Base-by-base conservation (phyloP, 2,888 invertebrate genomes). In the Lepas anatifera region DNA sequence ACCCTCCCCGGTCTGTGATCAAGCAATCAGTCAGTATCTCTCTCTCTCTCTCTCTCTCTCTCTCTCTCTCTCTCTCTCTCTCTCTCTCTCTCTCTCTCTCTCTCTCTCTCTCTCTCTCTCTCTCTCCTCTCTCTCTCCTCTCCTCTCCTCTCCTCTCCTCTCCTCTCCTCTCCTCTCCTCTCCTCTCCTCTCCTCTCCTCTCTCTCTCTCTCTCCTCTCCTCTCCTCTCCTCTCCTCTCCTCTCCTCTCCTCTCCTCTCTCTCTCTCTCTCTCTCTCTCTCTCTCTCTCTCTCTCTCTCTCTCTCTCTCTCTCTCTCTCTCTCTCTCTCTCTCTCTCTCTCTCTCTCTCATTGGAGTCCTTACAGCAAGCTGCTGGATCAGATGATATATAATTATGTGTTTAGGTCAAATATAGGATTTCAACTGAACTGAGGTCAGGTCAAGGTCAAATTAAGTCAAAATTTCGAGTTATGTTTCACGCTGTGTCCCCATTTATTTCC, bases 11-110 rank as follows among this genome's bases (percentile, higher is more conserved):
- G n/a, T n/a, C n/a, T n/a, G n/a, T n/a, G n/a, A n/a, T n/a, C n/a
- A 43, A 18, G 46, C 66, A 1, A 3, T 64, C 66, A 11, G 10
- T 37, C 66, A 2, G 22, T 29, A 1, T 64, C 66, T 64, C 66
- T 29, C 37, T 22, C 32, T 37, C 32, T 37, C 32, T 22, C 37
- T 39, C 37, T 39, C 29, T 41, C 27, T 41, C 27, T 41, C 27
- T 39, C 41, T 41, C 41, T n/a, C 39, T 39, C 41, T 41, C 68
- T 37, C 27, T 41, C 43, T 35, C 69, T 32, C 69, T 69, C 58
- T 69, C 58, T 35, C 58, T 58, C 69, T 69, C 63, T 58, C 58
- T 58, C 67, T 70, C 48, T 67, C 41, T 69, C 63, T 64, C 48
- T 43, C 67, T 70, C 70, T 46, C 50, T 50, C 46, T 67, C 67